A percentile compares a stretch with the other conserved stretches of the same genome.
Conservation (phyloP, 2,888 invertebrate species). For the Rosalia funebris region DNA sequence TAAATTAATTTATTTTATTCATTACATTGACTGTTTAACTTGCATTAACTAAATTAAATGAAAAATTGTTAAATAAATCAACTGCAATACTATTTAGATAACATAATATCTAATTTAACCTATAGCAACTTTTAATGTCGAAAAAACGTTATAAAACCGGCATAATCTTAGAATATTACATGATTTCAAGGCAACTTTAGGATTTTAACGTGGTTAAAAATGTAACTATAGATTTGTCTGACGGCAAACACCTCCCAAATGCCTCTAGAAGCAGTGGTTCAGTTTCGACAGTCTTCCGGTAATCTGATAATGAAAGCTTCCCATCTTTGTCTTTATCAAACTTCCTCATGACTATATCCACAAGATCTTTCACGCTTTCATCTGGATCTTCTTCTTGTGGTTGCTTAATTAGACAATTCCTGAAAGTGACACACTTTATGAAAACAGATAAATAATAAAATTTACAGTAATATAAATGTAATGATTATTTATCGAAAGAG, state of each 20-base stretch:
- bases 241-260: constrained; percentile 80
- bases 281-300: constrained; percentile 70
- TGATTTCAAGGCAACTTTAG: too few relatives aligned
- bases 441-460: constrained; percentile 28
- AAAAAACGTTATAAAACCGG: too few relatives aligned
- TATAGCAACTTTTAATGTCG: too few relatives aligned
- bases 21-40: too few relatives aligned
- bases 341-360: constrained; percentile 77
- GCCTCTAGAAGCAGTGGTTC: constrained; percentile 79
- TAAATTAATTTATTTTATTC: too few relatives aligned
- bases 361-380: constrained; percentile 79
- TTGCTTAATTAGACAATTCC: constrained; percentile 70
- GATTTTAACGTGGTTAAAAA: constrained; percentile 60
- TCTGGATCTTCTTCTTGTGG: constrained; percentile 80
- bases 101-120: too few relatives aligned
- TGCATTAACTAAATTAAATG: too few relatives aligned
- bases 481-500: background rate
- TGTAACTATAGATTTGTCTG: constrained; percentile 66
- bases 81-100: too few relatives aligned
- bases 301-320: constrained; percentile 76
- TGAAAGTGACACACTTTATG: constrained; percentile 45
- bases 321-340: constrained; percentile 82
- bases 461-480: background rate
- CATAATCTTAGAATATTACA: too few relatives aligned
- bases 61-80: too few relatives aligned